Evolutionary conservation across 2,113 vertebrate species (phyloP), one percentile per base, ranked within the genome.

Genomic region (Columba livia): DNA sequence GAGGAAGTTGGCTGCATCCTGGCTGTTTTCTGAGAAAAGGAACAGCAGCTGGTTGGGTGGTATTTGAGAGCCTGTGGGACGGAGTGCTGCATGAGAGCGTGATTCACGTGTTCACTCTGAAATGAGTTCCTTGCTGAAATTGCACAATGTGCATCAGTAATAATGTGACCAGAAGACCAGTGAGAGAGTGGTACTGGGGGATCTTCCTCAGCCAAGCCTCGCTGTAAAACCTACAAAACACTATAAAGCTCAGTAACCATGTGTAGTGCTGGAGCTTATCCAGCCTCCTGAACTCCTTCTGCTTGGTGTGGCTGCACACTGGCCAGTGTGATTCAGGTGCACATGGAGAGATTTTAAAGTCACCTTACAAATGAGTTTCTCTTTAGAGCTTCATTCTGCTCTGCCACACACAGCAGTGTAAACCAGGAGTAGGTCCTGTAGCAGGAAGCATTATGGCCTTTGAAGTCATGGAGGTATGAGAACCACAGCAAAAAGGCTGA

Each of bases 381-480:
- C 19, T 79, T 60, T 29, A 42, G 36, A 80, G 24, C 50, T 80
- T 70, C 29, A n/a, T 38, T 83, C 32, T 80, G 58, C 83, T 94
- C 36, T 23, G 44, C 72, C 36, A 57, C 21, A 15, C 6, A 24
- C 56, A 84, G 85, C 26, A 3, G 2, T 31, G 36, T 66, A 74
- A 66, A 18, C 3, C 51, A 66, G 81, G 58, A 79, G 64, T 60
- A 47, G 56, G 70, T 65, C n/a, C 58, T 64, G 67, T 58, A 36
- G 48, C 38, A 42, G 62, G 62, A 57, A 40, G 15, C 4, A 0
- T 65, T 38, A 34, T 1, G 17, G 42, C 48, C 57, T 70, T 79
- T n/a, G 75, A 51, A 75, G 32, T 69, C 34, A 14, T 0, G 0
- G 42, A 6, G 3, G 24, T 28, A 20, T 1, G 36, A 62, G 47